Base-by-base conservation (phyloP, 1,140 invertebrate species). In the Drosophila insularis region DNA sequence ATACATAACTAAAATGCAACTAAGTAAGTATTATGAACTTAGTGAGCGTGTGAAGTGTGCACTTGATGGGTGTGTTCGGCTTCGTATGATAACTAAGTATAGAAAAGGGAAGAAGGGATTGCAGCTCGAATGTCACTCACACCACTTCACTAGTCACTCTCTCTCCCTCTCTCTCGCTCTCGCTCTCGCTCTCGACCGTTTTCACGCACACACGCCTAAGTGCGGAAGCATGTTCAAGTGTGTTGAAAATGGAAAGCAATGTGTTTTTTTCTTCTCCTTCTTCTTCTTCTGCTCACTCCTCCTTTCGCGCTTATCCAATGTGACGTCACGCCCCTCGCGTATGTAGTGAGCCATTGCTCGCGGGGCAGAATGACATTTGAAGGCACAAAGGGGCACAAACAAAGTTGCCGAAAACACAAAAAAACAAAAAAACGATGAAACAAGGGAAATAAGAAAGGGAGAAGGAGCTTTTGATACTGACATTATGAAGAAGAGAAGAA, bases 11-110 rank as follows among this genome's bases (percentile, higher is more conserved):
- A 79, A 81, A 87, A 72, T 63, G 79, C 74, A 87, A 87, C 79
- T 86, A 86, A 86, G 78, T 86, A 87, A 87, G 81, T 87, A 86
- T 81, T 87, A 71, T 79, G 81, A 86, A 85, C 66, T 71, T 81
- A 87, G 81, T 76, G 76, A 84, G 81, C 81, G 81, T 86, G 81
- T 86, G 68, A 86, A 86, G 81, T 73, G 79, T 74, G 71, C 71
- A 86, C 81, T 86, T 79, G 68, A 86, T 66, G 67, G 40, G 54
- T 37, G 54, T 37, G 17, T 31, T 10, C 7, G 23, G 40, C n/a
- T n/a, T n/a, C n/a, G n/a, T n/a, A n/a, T n/a, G n/a, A n/a, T n/a
- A n/a, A n/a, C n/a, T n/a, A n/a, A n/a, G n/a, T n/a, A n/a, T n/a
- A n/a, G n/a, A n/a, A n/a, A n/a, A 31, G 3, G 14, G 7, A 19